Conservation (phyloP, 1,140 invertebrate species). For the Trichomalopsis sarcophagae region DNA sequence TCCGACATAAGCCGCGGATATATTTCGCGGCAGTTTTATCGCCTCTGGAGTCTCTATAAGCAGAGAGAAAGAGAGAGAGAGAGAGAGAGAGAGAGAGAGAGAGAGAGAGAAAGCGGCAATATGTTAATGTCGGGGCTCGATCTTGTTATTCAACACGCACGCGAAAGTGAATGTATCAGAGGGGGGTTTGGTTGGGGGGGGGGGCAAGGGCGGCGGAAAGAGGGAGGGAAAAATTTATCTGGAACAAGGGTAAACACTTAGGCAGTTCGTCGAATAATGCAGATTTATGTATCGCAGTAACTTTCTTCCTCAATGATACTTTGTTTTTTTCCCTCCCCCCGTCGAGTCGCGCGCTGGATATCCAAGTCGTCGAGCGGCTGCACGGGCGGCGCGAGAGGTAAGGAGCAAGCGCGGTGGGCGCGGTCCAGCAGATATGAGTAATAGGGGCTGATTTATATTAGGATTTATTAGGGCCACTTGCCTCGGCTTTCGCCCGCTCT, state of each 20-base stretch:
- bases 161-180: not conserved
- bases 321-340: not conserved
- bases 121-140: slow-evolving; percentile 1
- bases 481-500: slow-evolving; percentile 51
- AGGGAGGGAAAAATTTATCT: not conserved
- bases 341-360: not conserved
- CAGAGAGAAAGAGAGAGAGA: no score
- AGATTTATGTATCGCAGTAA: slow-evolving; percentile 29
- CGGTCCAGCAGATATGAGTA: slow-evolving; percentile 68
- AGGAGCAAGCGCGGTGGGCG: slow-evolving; percentile 51
- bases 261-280: slow-evolving; percentile 11
- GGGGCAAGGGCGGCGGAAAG: not conserved
- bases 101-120: no score
- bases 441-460: slow-evolving; percentile 72
- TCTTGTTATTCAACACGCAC: slow-evolving; percentile 20
- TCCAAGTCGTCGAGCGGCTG: not conserved
- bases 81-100: no score
- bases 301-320: slow-evolving; percentile 12
- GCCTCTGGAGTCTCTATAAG: not conserved
- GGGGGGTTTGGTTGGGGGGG: no score
- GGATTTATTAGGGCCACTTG: slow-evolving; percentile 71
- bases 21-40: not conserved
- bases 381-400: not conserved
- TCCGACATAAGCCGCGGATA: not conserved
- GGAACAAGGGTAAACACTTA: slow-evolving; percentile 17